Conservation (phyloP, 2,888 invertebrate genomes). For the Thymelicus sylvestris region DNA sequence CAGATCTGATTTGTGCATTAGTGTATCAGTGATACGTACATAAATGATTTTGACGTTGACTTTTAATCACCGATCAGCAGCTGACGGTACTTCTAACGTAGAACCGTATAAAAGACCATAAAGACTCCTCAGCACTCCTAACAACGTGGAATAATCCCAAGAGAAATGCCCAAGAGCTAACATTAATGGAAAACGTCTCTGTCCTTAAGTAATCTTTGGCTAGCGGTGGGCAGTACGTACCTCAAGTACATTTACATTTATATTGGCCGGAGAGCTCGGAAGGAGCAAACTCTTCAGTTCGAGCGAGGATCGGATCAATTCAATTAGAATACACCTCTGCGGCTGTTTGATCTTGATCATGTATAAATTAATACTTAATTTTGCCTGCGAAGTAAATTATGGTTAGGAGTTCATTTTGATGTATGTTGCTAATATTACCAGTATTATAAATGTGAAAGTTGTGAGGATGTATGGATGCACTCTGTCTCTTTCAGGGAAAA, state of each 20-base stretch:
- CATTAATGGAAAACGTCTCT: not conserved
- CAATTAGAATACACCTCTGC: slow-evolving; percentile 62
- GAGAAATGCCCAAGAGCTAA: not conserved
- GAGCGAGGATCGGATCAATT: slow-evolving; percentile 57
- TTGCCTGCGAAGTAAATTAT: slow-evolving; percentile 30
- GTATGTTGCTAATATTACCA: not conserved
- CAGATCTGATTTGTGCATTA: too few species aligned
- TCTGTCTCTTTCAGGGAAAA: too few species aligned
- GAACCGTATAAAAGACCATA: too few species aligned
- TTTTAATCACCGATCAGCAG: too few species aligned
- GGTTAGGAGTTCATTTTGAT: not conserved
- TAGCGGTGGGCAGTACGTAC: slow-evolving; percentile 52
- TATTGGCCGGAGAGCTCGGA: slow-evolving; percentile 68
- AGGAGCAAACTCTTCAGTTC: slow-evolving; percentile 52
- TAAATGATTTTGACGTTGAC: too few species aligned
- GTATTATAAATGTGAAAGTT: too few species aligned
- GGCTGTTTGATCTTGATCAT: slow-evolving; percentile 35
- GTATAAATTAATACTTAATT: slow-evolving; percentile 41
- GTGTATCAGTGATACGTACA: too few species aligned
- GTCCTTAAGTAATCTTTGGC: slow-evolving; percentile 47
- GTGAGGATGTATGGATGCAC: too few species aligned
- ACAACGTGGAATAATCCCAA: too few species aligned
- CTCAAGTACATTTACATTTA: slow-evolving; percentile 79
- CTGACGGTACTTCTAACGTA: too few species aligned
- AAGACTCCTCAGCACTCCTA: too few species aligned